phyloP scores from a whole-genome alignment of 53 echinoderm and acorn worm genomes.

The Mesocentrotus franciscanus region DNA sequence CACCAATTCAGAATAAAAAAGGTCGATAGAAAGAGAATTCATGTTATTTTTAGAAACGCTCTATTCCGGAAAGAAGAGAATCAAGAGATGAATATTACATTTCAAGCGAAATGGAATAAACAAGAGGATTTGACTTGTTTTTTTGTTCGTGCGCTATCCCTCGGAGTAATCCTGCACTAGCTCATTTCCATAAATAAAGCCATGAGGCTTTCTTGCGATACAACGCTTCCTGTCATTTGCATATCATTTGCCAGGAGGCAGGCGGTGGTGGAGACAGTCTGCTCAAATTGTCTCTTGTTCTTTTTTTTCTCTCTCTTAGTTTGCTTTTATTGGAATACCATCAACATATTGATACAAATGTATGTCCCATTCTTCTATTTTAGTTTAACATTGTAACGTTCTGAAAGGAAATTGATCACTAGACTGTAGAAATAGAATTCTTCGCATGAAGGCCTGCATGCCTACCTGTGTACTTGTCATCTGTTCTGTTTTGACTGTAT shows the following conservation, averaged over 20 bases:
- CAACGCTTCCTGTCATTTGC: slow-evolving; percentile 61
- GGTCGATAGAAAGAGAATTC: background rate
- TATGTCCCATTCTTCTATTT: no score
- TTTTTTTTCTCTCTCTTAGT: background rate
- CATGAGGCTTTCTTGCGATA: slow-evolving; percentile 24
- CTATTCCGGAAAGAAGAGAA: slow-evolving; percentile 23
- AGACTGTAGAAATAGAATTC: no score
- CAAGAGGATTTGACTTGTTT: slow-evolving; percentile 45
- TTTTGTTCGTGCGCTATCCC: background rate
- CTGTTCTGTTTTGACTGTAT: no score
- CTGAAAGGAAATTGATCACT: no score
- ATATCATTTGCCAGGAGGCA: slow-evolving; percentile 41
- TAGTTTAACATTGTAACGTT: no score
- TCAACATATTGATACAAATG: no score
- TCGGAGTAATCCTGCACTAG: slow-evolving; percentile 35
- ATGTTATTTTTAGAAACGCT: background rate
- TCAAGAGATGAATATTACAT: slow-evolving; percentile 51
- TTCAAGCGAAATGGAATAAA: slow-evolving; percentile 42
- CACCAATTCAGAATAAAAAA: background rate
- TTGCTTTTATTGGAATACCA: background rate
- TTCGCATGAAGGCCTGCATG: no score
- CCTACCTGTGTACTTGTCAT: no score
- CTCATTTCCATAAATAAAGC: slow-evolving; percentile 62
- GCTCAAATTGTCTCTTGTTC: background rate
- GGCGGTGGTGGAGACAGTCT: background rate